Conservation (phyloP, 37 sponge, comb jelly and placozoan genomes). For the Beroe ovata region DNA sequence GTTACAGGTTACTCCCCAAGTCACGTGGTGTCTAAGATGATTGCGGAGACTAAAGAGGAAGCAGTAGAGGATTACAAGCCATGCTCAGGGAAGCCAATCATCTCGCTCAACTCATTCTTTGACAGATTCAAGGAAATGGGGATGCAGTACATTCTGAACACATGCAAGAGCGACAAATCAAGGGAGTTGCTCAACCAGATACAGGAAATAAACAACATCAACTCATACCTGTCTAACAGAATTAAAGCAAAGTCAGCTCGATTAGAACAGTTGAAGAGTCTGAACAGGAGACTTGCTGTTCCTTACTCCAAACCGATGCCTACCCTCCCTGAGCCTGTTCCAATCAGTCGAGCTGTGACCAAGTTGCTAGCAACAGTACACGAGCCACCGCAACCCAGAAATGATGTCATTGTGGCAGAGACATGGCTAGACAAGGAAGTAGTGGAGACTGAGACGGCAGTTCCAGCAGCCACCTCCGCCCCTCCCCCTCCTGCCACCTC, state of each 20-base stretch:
- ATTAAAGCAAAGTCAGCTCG: slow-evolving; percentile 44
- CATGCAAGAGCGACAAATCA: neutral
- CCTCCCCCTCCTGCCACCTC: neutral
- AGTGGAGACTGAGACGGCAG: neutral
- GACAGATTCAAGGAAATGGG: slow-evolving; percentile 54
- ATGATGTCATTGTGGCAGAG: slow-evolving; percentile 22
- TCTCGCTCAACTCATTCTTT: slow-evolving; percentile 48
- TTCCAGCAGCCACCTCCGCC: neutral
- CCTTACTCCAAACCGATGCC: slow-evolving; percentile 16
- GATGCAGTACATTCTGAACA: slow-evolving; percentile 30
- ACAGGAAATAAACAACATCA: slow-evolving; percentile 35
- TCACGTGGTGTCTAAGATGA: slow-evolving; percentile 7
- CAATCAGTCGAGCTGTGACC: slow-evolving; percentile 32
- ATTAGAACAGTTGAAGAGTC: slow-evolving; percentile 24
- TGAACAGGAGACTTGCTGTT: neutral
- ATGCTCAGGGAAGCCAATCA: slow-evolving; percentile 41
- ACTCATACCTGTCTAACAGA: slow-evolving; percentile 10
- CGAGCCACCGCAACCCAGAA: slow-evolving; percentile 6
- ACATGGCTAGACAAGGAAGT: slow-evolving; percentile 20
- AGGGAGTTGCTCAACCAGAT: slow-evolving; percentile 34
- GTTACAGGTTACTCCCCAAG: slow-evolving; percentile 38
- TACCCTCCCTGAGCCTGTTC: neutral
- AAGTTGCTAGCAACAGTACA: slow-evolving; percentile 9
- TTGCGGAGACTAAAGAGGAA: slow-evolving; percentile 1
- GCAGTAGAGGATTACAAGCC: slow-evolving; percentile 32